Percentiles rank a stretch among this genome's conserved stretches.
These are phyloP conservation scores for Herpetotheres cachinnans DNA, from an alignment of 2,113 vertebrate genomes.

Conservation along the genomic window DNA sequence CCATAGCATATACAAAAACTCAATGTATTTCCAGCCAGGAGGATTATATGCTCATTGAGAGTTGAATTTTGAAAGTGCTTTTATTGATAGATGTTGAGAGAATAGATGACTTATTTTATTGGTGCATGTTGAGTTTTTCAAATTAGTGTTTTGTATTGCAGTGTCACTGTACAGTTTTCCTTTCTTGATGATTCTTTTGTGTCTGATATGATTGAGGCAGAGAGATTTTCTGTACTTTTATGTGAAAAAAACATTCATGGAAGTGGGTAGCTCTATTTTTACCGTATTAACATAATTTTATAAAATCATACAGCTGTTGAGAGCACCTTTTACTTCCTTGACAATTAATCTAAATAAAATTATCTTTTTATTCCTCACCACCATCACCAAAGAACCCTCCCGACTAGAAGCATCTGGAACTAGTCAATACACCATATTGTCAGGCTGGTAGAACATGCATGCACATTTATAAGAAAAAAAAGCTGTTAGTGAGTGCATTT, in stretches of 20 bases:
- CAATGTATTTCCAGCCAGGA: not conserved
- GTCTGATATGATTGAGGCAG: not conserved
- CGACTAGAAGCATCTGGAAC: not conserved
- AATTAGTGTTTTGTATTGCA: not conserved
- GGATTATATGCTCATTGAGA: not conserved
- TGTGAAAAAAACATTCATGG: not conserved
- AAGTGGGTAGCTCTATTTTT: not conserved
- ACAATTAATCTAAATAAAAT: not conserved
- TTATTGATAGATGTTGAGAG: not conserved
- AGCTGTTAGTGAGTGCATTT: not conserved
- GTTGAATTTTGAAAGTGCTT: not conserved
- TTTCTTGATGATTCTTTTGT: not conserved
- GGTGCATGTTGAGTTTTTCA: not conserved
- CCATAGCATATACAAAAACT: not conserved
- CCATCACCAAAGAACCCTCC: not conserved
- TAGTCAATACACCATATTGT: not conserved
- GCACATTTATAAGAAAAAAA: not conserved
- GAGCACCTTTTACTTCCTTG: not conserved
- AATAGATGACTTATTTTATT: not conserved
- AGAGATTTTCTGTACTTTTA: not conserved
- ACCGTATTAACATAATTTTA: not conserved
- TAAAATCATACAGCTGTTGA: not conserved
- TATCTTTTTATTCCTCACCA: not conserved
- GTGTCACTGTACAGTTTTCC: not conserved
- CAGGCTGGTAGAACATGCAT: not conserved